Base-by-base conservation (phyloP, 2,113 vertebrate genomes). In the Helogale parvula region DNA sequence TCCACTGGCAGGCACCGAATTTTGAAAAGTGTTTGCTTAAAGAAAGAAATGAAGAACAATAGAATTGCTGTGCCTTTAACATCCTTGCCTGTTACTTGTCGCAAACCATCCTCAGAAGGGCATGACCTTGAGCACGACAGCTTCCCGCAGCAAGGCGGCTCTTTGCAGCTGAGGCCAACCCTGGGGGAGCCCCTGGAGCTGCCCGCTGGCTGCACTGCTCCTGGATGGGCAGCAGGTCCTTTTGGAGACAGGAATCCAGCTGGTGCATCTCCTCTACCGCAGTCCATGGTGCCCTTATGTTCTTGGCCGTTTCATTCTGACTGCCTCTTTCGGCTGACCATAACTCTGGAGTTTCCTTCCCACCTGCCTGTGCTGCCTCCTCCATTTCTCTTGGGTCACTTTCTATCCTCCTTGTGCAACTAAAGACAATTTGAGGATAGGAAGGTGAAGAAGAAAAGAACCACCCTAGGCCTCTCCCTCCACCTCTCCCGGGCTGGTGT, bases 361-460 rank as follows among this genome's bases (percentile, higher is more conserved):
- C 50, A 38, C 35, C 45, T 47, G 38, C 82, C 11, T 29, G 72
- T 68, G 45, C 86, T n/a, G 15, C 31, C 27, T 47, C 27, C 23
- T 25, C 13, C 15, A 23, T 45, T 83, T 95, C 76, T 93, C 60
- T 88, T 88, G 88, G 57, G 68, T 72, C 5, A 5, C 15, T 72
- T 95, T 68, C 16, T 7, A 50, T 45, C 38, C 41, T 86, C 66
- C 65, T 85, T 76, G 72, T 68, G 82, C 57, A 96, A 52, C 31
- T 29, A 60, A 89, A 69, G 74, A 68, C 23, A n/a, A 80, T 8
- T 27, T 45, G 76, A 95, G 47, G 52, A 79, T 17, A 71, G 33
- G 72, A 57, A 23, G 35, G 12, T 17, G 17, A 68, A 25, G 38
- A 79, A 89, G 84, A 38, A 79, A 79, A 57, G 21, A 52, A 47